Conservation (phyloP, 2,113 vertebrate species). For the Sphaerodactylus townsendi region DNA sequence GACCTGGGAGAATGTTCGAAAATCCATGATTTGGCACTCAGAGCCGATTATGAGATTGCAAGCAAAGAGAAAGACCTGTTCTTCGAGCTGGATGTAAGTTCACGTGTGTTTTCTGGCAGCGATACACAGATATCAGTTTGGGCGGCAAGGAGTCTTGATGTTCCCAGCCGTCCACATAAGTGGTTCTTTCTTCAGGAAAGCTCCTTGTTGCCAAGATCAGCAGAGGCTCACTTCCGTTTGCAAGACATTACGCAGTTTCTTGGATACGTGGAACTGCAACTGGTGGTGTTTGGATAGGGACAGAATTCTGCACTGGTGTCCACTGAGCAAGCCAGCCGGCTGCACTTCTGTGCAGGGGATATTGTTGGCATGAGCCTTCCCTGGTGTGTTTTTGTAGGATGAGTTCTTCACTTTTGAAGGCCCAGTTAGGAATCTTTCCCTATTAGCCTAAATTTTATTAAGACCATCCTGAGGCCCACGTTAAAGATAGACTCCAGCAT, state of each 20-base stretch:
- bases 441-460: not conserved
- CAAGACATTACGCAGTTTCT: not conserved
- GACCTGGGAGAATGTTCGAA: conserved; percentile 98
- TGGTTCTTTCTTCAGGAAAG: not conserved
- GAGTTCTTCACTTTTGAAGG: no score
- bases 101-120: not conserved
- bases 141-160: not conserved
- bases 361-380: not conserved
- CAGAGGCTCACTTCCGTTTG: not conserved
- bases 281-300: not conserved
- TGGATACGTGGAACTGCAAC: no score
- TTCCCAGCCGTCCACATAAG: not conserved
- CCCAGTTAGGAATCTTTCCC: no score
- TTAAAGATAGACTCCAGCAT: no score
- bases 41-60: conserved; percentile 98
- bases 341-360: not conserved
- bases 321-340: not conserved
- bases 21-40: conserved; percentile 96
- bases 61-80: conserved; percentile 98
- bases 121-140: not conserved
- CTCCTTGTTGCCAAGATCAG: conserved; percentile 1
- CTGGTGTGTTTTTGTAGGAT: not conserved
- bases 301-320: not conserved
- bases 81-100: conserved; percentile 98
- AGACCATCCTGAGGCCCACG: no score